These are phyloP conservation scores for Thunnus maccoyii DNA, from an alignment of 2,113 vertebrate genomes.

Conservation along the genomic window DNA sequence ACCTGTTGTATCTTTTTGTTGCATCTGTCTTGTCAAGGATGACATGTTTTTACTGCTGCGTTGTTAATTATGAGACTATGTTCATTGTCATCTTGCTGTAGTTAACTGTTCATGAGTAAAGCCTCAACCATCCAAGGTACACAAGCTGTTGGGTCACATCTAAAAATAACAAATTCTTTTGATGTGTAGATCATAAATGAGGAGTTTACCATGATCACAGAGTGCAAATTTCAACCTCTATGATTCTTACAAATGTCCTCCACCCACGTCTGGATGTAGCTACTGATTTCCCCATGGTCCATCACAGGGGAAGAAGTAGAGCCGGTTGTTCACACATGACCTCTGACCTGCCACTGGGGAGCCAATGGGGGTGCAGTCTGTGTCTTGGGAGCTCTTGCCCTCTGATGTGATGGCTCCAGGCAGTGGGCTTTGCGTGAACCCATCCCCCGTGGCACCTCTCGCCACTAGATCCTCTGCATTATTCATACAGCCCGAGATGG, in stretches of 20 bases:
- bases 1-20: neutral
- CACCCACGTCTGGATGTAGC: slow-evolving; percentile 71
- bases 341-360: slow-evolving; percentile 77
- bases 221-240: slow-evolving; percentile 76
- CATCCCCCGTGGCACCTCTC: slow-evolving; percentile 78
- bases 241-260: slow-evolving; percentile 80
- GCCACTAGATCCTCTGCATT: slow-evolving; percentile 84
- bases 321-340: slow-evolving; percentile 79
- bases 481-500: slow-evolving; percentile 76
- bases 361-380: slow-evolving; percentile 66
- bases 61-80: slow-evolving; percentile 2
- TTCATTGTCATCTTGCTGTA: too few species aligned
- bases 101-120: too few species aligned
- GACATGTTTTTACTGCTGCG: slow-evolving; percentile 2
- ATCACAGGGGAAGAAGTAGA: slow-evolving; percentile 75
- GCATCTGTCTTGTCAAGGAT: neutral
- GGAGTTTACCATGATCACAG: slow-evolving; percentile 73
- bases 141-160: slow-evolving; percentile 28
- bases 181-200: slow-evolving; percentile 55
- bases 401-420: slow-evolving; percentile 86
- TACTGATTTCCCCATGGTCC: slow-evolving; percentile 77
- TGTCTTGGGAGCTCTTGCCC: slow-evolving; percentile 77
- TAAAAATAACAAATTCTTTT: slow-evolving; percentile 36
- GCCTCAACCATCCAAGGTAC: slow-evolving; percentile 19
- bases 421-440: slow-evolving; percentile 82